Conservation (phyloP, 2,113 vertebrate genomes). For the Paradisaea rubra region DNA sequence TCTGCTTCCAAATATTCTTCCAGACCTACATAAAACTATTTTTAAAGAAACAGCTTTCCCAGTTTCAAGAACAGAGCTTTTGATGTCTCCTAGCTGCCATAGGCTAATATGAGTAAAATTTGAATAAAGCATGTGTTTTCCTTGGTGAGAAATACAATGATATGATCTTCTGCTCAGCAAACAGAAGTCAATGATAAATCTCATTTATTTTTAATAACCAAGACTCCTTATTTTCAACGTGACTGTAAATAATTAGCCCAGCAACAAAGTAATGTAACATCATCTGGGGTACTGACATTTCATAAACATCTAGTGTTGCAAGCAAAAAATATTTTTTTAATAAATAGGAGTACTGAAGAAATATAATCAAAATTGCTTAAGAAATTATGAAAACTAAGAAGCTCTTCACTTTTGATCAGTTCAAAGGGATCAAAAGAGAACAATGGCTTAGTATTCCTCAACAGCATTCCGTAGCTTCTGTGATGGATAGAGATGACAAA, state of each 20-base stretch:
- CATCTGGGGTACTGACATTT: background rate
- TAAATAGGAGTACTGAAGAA: background rate
- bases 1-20: background rate
- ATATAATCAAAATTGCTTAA: background rate
- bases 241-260: background rate
- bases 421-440: background rate
- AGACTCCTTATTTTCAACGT: background rate
- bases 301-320: background rate
- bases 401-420: background rate
- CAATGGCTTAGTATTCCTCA: background rate
- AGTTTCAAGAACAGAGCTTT: background rate
- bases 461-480: background rate
- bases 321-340: background rate
- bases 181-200: background rate
- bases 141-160: background rate
- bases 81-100: conserved; percentile 2
- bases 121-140: background rate
- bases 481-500: background rate
- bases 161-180: background rate
- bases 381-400: background rate
- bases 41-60: background rate
- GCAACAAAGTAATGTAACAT: background rate
- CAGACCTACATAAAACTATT: background rate
- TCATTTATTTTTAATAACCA: conserved; percentile 30
- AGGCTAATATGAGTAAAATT: background rate